Conservation (phyloP, 2,888 invertebrate genomes). For the Eristalis intricaria region DNA sequence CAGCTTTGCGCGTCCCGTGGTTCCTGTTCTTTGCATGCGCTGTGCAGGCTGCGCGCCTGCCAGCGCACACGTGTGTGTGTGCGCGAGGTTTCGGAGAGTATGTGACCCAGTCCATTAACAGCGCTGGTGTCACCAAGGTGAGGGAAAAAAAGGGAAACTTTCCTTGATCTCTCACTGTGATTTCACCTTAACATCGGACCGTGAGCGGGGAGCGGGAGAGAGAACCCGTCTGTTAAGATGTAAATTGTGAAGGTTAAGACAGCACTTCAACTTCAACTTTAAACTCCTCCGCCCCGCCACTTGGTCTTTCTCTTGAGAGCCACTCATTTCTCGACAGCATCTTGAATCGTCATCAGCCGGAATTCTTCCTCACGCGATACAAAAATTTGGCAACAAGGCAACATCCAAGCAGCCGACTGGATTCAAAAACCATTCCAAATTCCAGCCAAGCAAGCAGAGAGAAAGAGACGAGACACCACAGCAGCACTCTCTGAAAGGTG, state of each 20-base stretch:
- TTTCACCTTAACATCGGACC: conserved; percentile 32
- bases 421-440: neutral
- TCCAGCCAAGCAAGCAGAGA: neutral
- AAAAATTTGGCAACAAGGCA: conserved; percentile 17
- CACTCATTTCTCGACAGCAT: neutral
- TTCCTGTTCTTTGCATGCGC: neutral
- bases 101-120: conserved; percentile 11
- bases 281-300: neutral
- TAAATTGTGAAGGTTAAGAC: conserved; percentile 40
- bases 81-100: neutral
- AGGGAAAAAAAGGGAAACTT: conserved; percentile 59
- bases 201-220: neutral
- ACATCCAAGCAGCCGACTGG: neutral
- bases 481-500: conserved; percentile 16
- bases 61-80: neutral
- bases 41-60: too few relatives aligned
- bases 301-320: neutral
- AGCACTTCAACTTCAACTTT: conserved; percentile 19
- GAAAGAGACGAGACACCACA: conserved; percentile 6
- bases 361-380: neutral
- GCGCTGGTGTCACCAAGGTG: conserved; percentile 1
- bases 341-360: neutral
- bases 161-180: conserved; percentile 37
- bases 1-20: neutral
- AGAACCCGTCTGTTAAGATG: neutral